A percentile compares a stretch with the other conserved stretches of the same genome.
Conservation (phyloP, 2,888 invertebrate genomes). For the Acronicta alni region DNA sequence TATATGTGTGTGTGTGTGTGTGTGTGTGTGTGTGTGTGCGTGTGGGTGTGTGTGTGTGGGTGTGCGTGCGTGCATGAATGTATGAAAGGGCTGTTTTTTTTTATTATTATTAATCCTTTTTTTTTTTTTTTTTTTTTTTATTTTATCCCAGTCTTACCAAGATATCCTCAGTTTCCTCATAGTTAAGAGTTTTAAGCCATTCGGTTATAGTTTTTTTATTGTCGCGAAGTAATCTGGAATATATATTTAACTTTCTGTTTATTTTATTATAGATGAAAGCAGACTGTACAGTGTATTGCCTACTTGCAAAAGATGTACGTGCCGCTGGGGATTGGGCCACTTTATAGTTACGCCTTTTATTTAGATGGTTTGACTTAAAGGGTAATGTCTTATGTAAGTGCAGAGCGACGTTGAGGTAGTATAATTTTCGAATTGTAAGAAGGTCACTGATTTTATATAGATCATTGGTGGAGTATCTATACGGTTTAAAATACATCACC, state of each 20-base stretch:
- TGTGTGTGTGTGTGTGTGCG: no score
- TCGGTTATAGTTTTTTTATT: neutral
- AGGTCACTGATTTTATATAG: neutral
- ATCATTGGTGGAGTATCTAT: neutral
- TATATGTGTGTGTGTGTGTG: no score
- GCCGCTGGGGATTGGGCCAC: neutral
- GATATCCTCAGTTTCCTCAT: neutral
- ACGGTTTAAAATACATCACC: constrained; percentile 4
- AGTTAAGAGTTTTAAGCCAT: neutral
- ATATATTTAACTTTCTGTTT: constrained; percentile 2
- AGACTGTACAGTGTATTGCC: constrained; percentile 5
- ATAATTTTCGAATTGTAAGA: constrained; percentile 5
- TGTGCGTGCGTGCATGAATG: no score
- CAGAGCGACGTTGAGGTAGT: neutral
- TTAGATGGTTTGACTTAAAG: neutral
- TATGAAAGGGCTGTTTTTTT: no score
- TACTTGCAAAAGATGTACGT: constrained; percentile 3
- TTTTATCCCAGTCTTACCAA: no score
- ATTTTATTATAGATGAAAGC: neutral
- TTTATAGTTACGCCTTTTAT: constrained; percentile 4
- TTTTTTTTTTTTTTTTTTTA: no score
- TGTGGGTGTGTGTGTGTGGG: no score
- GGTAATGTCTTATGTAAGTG: constrained; percentile 6
- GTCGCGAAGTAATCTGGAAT: neutral
- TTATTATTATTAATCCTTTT: no score